Evolutionary conservation across 1,140 invertebrate genomes (phyloP).

Genomic region (Octopus sinensis): DNA sequence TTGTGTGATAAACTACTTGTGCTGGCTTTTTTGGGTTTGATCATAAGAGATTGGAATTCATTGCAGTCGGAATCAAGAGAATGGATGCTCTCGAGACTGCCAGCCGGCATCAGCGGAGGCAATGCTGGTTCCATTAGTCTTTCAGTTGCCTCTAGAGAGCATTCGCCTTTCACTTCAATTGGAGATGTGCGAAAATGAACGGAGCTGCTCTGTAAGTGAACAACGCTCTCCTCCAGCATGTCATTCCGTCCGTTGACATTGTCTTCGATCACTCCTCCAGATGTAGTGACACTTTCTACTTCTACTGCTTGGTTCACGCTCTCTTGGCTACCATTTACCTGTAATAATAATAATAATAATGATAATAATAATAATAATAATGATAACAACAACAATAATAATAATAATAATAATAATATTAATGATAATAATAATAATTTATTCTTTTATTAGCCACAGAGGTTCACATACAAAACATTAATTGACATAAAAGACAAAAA

Average conservation of each 20-base stretch:
- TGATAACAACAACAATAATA: no score
- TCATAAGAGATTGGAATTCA: constrained; percentile 8
- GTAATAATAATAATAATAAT: background rate
- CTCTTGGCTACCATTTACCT: constrained; percentile 10
- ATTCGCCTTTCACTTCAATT: background rate
- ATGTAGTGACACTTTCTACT: background rate
- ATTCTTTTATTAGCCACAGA: no score
- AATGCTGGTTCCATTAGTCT: background rate
- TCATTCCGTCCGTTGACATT: background rate
- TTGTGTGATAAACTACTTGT: background rate
- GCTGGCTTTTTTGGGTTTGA: background rate
- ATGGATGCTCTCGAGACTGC: constrained; percentile 2
- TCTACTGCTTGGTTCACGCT: constrained; percentile 9
- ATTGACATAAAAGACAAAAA: no score
- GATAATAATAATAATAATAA: background rate
- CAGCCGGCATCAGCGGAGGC: background rate
- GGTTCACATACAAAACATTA: no score
- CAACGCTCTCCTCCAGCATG: background rate
- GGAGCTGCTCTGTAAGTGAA: background rate
- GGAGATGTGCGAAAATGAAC: background rate
- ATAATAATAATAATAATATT: no score
- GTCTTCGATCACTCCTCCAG: background rate
- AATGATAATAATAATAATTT: no score
- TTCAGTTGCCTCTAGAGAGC: background rate
- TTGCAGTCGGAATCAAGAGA: constrained; percentile 7